A percentile compares a stretch with the other conserved stretches of the same genome.
These are phyloP conservation scores for Trichogramma pretiosum DNA, from an alignment of 1,140 invertebrate genomes.

Conservation along the genomic window DNA sequence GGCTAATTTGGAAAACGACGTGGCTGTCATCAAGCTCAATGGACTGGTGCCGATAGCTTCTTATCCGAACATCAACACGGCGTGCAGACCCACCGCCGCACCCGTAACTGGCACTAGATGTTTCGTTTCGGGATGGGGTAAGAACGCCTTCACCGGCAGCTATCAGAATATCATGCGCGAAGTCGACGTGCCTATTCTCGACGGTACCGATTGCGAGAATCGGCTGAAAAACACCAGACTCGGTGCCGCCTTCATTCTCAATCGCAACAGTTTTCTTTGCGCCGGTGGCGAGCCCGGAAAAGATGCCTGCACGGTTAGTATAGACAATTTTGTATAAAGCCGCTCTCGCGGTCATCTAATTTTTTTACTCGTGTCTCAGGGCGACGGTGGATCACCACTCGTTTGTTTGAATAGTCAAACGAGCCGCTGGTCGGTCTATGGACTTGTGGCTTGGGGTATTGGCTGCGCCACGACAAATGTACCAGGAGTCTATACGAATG, in stretches of 20 bases:
- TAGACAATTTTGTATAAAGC: too few relatives aligned
- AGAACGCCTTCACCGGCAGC: slow-evolving; percentile 62
- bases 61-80: slow-evolving; percentile 60
- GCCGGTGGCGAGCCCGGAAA: slow-evolving; percentile 68
- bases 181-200: slow-evolving; percentile 62
- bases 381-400: slow-evolving; percentile 67
- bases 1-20: slow-evolving; percentile 58
- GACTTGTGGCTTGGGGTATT: slow-evolving; percentile 68
- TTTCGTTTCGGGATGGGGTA: slow-evolving; percentile 74
- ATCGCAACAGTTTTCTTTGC: slow-evolving; percentile 62
- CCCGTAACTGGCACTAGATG: slow-evolving; percentile 51
- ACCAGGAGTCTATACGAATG: slow-evolving; percentile 62
- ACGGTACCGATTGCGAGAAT: slow-evolving; percentile 53
- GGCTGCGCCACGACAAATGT: slow-evolving; percentile 56
- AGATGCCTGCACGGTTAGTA: slow-evolving; percentile 61
- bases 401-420: slow-evolving; percentile 54
- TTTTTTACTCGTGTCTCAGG: too few relatives aligned
- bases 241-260: slow-evolving; percentile 52
- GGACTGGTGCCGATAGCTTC: slow-evolving; percentile 49
- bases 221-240: slow-evolving; percentile 56
- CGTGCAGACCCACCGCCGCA: slow-evolving; percentile 53
- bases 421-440: slow-evolving; percentile 53
- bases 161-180: slow-evolving; percentile 60
- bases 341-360: too few relatives aligned
- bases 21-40: slow-evolving; percentile 57